Evolutionary conservation across 2,113 vertebrate species (phyloP).

Genomic region (Ictalurus punctatus): DNA sequence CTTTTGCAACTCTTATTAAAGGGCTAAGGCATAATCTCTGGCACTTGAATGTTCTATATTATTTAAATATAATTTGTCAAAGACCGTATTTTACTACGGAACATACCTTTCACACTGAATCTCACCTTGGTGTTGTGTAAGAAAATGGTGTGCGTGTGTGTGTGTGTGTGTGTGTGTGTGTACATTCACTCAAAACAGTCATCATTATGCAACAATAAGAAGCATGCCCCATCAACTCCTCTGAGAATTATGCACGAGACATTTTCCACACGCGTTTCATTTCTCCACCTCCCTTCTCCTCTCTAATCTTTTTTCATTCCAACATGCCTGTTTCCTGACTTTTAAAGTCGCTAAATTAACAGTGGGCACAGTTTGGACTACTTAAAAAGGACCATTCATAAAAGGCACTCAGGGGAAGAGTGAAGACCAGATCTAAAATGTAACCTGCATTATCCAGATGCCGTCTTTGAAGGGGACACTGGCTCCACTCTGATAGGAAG

Average conservation of each 20-base stretch:
- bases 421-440: conserved; percentile 70
- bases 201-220: conserved; percentile 72
- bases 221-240: conserved; percentile 60
- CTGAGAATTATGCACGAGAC: conserved; percentile 58
- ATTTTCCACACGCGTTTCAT: conserved; percentile 43
- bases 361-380: conserved; percentile 74
- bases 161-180: conserved; percentile 52
- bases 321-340: conserved; percentile 54
- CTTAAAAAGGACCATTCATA: conserved; percentile 73
- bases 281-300: conserved; percentile 26
- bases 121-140: conserved; percentile 2
- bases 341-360: conserved; percentile 61
- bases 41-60: conserved; percentile 69
- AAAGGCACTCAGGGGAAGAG: conserved; percentile 69
- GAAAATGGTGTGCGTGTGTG: conserved; percentile 26
- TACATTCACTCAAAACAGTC: conserved; percentile 64
- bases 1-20: conserved; percentile 74
- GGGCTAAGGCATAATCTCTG: conserved; percentile 67
- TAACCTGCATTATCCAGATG: conserved; percentile 66
- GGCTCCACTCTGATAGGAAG: conserved; percentile 40
- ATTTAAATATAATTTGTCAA: conserved; percentile 62
- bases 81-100: conserved; percentile 40
- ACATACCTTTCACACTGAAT: conserved; percentile 17
- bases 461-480: conserved; percentile 45
- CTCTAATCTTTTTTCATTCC: conserved; percentile 21